These are phyloP conservation scores for Notodonta ziczac DNA, from an alignment of 2,888 invertebrate species.

Conservation along the genomic window DNA sequence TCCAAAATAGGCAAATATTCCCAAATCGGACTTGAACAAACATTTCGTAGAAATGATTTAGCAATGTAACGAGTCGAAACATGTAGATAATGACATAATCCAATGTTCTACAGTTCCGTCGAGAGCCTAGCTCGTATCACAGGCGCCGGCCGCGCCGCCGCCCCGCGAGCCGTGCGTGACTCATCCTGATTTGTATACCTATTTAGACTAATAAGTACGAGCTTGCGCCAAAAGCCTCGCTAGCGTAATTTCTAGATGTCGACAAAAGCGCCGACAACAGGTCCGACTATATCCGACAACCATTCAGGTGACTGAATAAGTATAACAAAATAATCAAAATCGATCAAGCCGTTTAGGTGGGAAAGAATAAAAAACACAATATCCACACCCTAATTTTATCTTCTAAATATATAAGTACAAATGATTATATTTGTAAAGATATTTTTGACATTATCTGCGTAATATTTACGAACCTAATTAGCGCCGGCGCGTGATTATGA, in stretches of 20 bases:
- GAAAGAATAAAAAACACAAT: too few relatives aligned
- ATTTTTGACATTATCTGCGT: constrained; percentile 24
- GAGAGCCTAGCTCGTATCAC: constrained; percentile 55
- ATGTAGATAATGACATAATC: constrained; percentile 74
- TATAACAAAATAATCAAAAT: too few relatives aligned
- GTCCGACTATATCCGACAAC: too few relatives aligned
- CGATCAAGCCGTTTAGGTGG: too few relatives aligned
- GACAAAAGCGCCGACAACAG: too few relatives aligned
- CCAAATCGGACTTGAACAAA: constrained; percentile 31
- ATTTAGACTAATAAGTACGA: constrained; percentile 24
- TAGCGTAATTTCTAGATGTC: too few relatives aligned
- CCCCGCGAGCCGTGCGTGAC: constrained; percentile 39
- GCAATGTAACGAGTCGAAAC: constrained; percentile 60
- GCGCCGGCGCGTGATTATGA: background rate
- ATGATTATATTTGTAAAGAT: constrained; percentile 37
- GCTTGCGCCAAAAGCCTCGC: too few relatives aligned
- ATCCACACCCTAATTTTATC: too few relatives aligned
- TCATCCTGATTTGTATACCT: constrained; percentile 58
- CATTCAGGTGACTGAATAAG: too few relatives aligned
- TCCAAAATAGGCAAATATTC: constrained; percentile 32
- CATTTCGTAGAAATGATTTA: constrained; percentile 46
- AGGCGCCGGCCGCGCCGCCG: constrained; percentile 21
- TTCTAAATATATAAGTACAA: constrained; percentile 6
- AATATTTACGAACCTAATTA: constrained; percentile 12
- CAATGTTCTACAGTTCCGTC: constrained; percentile 36